Percentiles rank a stretch among this genome's conserved stretches.
phyloP scores from a whole-genome alignment of 1,140 invertebrate genomes.

The Tetraneura akinire region DNA sequence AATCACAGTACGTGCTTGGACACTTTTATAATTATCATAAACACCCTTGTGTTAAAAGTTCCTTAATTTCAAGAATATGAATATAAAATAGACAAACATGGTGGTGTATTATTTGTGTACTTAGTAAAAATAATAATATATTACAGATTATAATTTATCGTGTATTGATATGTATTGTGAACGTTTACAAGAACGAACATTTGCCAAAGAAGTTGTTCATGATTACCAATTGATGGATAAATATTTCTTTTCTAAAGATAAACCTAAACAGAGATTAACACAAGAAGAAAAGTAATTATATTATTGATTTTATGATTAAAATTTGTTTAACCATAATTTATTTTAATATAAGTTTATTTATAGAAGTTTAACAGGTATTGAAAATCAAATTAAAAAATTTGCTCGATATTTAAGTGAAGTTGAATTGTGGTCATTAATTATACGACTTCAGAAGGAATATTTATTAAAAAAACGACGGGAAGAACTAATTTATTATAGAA shows the following conservation, averaged over 20 bases:
- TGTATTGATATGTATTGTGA: conserved; percentile 38
- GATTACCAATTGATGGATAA: conserved; percentile 46
- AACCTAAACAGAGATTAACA: conserved; percentile 35
- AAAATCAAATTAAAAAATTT: conserved; percentile 40
- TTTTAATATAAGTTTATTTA: no score
- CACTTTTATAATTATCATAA: no score
- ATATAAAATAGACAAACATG: no score
- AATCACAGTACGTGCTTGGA: no score
- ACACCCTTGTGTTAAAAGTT: no score
- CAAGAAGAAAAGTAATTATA: conserved; percentile 36
- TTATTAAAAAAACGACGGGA: conserved; percentile 37
- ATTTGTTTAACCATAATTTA: not conserved
- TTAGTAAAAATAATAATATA: no score
- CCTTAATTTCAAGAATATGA: no score
- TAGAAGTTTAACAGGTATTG: conserved; percentile 14
- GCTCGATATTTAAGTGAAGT: conserved; percentile 10
- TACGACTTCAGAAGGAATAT: conserved; percentile 33
- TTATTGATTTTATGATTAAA: not conserved
- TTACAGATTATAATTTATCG: conserved; percentile 44
- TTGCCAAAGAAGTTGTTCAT: conserved; percentile 31
- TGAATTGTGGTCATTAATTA: conserved; percentile 34
- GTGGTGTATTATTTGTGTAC: no score
- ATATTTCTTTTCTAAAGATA: conserved; percentile 33
- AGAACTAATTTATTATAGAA: conserved; percentile 32
- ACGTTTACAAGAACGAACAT: conserved; percentile 10